Evolutionary conservation across 2,113 vertebrate genomes (phyloP).

Genomic region (Eira barbara): DNA sequence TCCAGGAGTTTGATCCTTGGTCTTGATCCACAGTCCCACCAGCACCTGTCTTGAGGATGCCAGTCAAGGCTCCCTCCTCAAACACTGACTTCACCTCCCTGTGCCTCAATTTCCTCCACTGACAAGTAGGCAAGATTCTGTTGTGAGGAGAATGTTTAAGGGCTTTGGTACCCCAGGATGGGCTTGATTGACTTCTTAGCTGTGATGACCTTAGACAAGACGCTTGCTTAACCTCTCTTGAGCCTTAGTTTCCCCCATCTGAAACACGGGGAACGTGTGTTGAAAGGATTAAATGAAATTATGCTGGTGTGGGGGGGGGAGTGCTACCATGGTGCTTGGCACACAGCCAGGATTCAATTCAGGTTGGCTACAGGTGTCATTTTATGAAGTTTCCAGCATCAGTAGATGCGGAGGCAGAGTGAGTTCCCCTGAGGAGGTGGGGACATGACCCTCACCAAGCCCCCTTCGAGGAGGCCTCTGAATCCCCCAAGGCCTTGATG

Average conservation of each 20-base stretch:
- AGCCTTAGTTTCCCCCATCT: constrained; percentile 13
- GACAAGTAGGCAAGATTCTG: neutral
- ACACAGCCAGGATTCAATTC: neutral
- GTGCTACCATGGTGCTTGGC: neutral
- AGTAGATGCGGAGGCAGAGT: neutral
- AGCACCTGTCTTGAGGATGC: neutral
- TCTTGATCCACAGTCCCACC: neutral
- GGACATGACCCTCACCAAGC: too few species aligned
- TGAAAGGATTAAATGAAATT: neutral
- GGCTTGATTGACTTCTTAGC: neutral
- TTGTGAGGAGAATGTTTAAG: neutral
- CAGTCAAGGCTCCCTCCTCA: neutral
- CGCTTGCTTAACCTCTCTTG: neutral
- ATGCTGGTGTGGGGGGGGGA: neutral
- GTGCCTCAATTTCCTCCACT: constrained; percentile 30
- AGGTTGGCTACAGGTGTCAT: constrained; percentile 46
- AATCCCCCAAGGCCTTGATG: neutral
- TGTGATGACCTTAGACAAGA: neutral
- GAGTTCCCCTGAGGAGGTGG: neutral
- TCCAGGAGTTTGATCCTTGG: neutral
- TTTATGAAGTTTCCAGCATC: neutral
- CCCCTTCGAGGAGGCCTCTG: neutral
- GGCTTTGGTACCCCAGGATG: neutral
- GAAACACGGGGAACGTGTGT: neutral
- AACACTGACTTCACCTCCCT: neutral